phyloP scores from a whole-genome alignment of 2,797 vertebrate species.

The Lacerta bilineata region DNA sequence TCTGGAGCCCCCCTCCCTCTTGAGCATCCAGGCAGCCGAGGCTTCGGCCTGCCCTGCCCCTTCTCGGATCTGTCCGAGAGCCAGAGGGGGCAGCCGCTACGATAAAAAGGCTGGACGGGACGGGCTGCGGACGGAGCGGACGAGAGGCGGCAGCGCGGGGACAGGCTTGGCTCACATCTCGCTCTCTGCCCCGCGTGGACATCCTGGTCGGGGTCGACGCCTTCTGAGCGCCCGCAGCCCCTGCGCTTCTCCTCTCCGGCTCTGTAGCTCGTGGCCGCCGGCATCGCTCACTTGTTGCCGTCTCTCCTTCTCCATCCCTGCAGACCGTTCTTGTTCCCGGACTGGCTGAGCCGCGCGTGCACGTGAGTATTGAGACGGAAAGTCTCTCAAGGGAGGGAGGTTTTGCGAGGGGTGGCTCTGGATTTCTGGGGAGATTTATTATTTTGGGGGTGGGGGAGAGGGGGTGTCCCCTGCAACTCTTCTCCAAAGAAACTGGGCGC shows the following conservation, averaged over 20 bases:
- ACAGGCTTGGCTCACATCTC: neutral
- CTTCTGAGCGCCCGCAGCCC: neutral
- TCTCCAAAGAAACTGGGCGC: too few relatives aligned
- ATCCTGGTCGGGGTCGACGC: neutral
- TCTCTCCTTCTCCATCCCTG: neutral
- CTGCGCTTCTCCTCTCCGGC: neutral
- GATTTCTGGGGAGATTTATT: neutral
- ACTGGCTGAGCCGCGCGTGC: neutral
- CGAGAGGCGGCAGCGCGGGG: neutral
- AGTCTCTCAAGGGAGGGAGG: neutral
- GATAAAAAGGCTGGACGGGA: constrained; percentile 35
- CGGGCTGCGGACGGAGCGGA: neutral
- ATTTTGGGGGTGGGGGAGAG: too few relatives aligned
- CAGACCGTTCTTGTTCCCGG: neutral
- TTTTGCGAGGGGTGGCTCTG: neutral
- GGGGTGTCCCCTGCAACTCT: too few relatives aligned
- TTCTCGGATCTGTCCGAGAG: neutral
- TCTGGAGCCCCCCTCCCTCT: neutral
- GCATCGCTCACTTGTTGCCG: neutral
- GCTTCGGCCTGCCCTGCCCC: neutral
- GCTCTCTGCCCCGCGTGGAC: neutral
- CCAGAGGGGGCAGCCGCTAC: constrained; percentile 22
- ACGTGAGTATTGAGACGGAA: constrained; percentile 1
- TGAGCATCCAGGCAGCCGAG: neutral
- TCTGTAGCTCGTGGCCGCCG: neutral